A percentile compares a stretch with the other conserved stretches of the same genome.
phyloP scores from a whole-genome alignment of 2,113 vertebrate species.

The Oxyruncus cristatus region DNA sequence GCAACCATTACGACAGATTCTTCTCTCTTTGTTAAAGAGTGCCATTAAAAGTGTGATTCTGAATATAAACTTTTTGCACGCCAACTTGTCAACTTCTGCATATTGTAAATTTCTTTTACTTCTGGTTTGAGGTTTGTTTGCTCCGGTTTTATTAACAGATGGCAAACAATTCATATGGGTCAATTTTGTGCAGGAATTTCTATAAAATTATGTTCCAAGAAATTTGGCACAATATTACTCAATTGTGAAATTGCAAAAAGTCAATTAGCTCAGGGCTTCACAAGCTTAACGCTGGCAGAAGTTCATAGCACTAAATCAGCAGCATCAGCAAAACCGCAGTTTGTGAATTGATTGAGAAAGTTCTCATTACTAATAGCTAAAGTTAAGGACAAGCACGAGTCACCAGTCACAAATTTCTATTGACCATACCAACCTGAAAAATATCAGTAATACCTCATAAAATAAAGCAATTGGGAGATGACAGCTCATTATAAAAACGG shows the following conservation, averaged over 20 bases:
- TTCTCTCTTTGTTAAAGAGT: not conserved
- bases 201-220: constrained; percentile 1
- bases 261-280: constrained; percentile 30
- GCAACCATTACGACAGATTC: not conserved
- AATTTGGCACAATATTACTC: constrained; percentile 11
- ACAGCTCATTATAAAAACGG: not conserved
- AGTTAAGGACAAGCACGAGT: constrained; percentile 15
- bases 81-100: not conserved
- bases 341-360: constrained; percentile 20
- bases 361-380: constrained; percentile 28
- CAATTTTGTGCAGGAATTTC: not conserved
- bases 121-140: not conserved
- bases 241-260: constrained; percentile 22
- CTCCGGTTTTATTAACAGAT: not conserved
- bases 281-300: not conserved
- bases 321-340: not conserved
- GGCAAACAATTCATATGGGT: not conserved
- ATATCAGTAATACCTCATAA: not conserved
- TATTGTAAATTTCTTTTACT: not conserved
- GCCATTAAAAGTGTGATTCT: not conserved
- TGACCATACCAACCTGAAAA: not conserved
- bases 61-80: not conserved
- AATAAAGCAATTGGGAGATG: not conserved
- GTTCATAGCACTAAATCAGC: not conserved
- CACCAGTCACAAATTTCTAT: not conserved